Evolutionary conservation across 2,888 invertebrate species (phyloP), one percentile per base, ranked within the genome.

Genomic region (Didymodactylos carnosus): DNA sequence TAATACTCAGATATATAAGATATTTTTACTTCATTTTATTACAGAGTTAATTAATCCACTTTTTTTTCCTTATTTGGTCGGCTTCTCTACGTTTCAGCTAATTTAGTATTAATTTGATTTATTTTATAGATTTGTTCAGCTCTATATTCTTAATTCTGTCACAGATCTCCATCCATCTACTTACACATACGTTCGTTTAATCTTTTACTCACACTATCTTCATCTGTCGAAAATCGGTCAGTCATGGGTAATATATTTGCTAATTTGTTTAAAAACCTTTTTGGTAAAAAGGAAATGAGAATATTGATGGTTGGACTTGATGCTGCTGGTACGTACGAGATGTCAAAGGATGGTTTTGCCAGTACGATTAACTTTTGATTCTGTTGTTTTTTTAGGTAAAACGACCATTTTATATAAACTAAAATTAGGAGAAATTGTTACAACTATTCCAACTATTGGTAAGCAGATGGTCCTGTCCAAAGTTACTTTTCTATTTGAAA

Each of bases 221-320:
- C n/a, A 62, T 11, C 35, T 1, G 10, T 3, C 4, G 19, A n/a
- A n/a, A n/a, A n/a, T n/a, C n/a, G n/a, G n/a, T 39, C 27, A 69
- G 25, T 29, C 72, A 75, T 75, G 75, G 75, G 75, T 40, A 75
- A 75, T 41, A 40, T 75, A 39, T 75, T 75, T 51, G 72, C 69
- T 16, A 71, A 75, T 70, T 46, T 75, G 4, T 97, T 98, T 87
- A 93, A 93, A 88, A 92, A 94, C 88, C 91, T 98, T 80, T 97
- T 98, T 87, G 97, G 98, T 87, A 98, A 97, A 87, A 97, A 95
- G 85, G 95, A 98, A 88, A 97, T 98, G 97, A 91, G 98, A 88
- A 95, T 97, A 89, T 88, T 97, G 87, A 97, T 97, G 95, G 94
- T 94, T 81, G 94, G 94, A 84, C 88, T 94, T 84, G 95, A 97